Evolutionary conservation across 1,140 invertebrate genomes (phyloP), one percentile per base, ranked within the genome.

Genomic region (Oncopodura yosiiana): DNA sequence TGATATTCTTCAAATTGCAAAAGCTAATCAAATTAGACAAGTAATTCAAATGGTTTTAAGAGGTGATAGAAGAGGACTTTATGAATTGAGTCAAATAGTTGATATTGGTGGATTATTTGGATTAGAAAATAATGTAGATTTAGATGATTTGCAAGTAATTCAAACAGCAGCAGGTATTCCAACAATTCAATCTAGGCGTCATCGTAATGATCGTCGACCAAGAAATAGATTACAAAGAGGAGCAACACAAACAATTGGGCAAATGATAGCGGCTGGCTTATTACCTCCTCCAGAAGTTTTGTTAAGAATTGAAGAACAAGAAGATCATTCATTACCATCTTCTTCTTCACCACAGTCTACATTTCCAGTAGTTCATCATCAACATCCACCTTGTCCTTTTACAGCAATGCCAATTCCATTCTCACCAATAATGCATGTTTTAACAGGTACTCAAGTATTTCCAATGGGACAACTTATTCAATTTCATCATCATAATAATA

Each of bases 221-320:
- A 18, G 19, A 9, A 23, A 23, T 3, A 32, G 27, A 5, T 9
- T 16, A 2, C 3, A 21, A n/a, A 30, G 44, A 1, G 44, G 44
- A 21, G 44, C 44, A 11, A 27, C 30, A 21, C 44, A 46, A 3
- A 18, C 44, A 18, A 46, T 27, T 46, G 27, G 27, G 1, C 44
- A 46, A 32, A 46, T 46, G 44, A 30, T 46, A 12, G 44, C 44
- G 14, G 44, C 44, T 12, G 44, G 44, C 1, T 32, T 46, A 14
- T 19, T 46, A 11, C 44, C 44, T 16, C 3, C 37, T n/a, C n/a
- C n/a, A n/a, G n/a, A n/a, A n/a, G n/a, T n/a, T n/a, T n/a, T n/a
- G n/a, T n/a, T n/a, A n/a, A n/a, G n/a, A n/a, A n/a, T n/a, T n/a
- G n/a, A n/a, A n/a, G n/a, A n/a, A n/a, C n/a, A n/a, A n/a, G n/a